Base-by-base conservation (phyloP, 2,888 invertebrate species). In the Lasioglossum marginatum region DNA sequence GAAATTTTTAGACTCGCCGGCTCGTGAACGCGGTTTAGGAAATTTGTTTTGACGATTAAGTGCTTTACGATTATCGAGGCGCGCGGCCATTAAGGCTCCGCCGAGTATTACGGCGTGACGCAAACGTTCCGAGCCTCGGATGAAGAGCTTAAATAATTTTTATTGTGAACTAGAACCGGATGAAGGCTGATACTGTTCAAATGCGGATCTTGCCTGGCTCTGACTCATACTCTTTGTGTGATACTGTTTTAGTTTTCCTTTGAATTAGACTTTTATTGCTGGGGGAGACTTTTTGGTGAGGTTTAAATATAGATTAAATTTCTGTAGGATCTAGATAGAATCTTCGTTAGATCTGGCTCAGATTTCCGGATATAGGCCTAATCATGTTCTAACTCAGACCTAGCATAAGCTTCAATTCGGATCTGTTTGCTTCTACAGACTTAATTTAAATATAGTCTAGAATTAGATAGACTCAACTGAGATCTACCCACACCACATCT, bases 1-100 rank as follows among this genome's bases (percentile, higher is more conserved):
- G 16, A 66, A 84, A 86, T 75, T 77, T 84, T 77, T 74, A 66
- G 68, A 52, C 45, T 70, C 27, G 34, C 10, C 48, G 31, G 40
- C 52, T 68, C 40, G 43, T 68, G 71, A 82, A 76, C 31, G 40
- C 48, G 68, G 31, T n/a, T 45, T 31, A 72, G 8, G 34, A n/a
- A 45, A 75, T 84, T 70, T 85, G 77, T 80, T 80, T 77, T n/a
- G 23, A 73, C 63, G 34, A 66, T 63, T 63, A 68, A 78, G 74
- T 34, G 76, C n/a, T 88, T 81, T 68, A 77, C 73, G 72, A 52
- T 74, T 45, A 72, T 78, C 27, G 52, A 27, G 31, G 16, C 52
- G 23, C 34, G 2, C 45, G 40, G 70, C 27, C 23, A n/a, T 82
- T 70, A 48, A 71, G 16, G 23, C 3, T 19, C 23, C 19, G 19